These are phyloP conservation scores for Xiphophorus maculatus DNA, from an alignment of 2,113 vertebrate genomes.

Conservation along the genomic window DNA sequence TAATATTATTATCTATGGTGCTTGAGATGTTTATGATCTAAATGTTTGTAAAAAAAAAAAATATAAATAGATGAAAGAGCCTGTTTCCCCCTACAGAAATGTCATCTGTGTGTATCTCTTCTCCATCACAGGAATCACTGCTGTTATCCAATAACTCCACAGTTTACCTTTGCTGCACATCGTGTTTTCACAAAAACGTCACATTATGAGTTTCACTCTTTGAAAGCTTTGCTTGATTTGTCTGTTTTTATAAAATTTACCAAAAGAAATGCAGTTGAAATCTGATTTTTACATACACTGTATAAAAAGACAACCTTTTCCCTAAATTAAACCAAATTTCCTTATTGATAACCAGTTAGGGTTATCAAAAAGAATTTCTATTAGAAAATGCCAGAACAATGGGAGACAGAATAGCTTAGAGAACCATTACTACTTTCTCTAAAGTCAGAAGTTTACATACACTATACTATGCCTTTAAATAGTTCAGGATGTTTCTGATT, in stretches of 20 bases:
- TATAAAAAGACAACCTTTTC: not conserved
- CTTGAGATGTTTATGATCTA: conserved; percentile 83
- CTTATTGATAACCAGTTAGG: not conserved
- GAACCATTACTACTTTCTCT: not conserved
- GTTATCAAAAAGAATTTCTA: too few relatives aligned
- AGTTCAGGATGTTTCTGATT: not conserved
- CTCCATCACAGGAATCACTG: conserved; percentile 53
- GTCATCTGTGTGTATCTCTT: conserved; percentile 68
- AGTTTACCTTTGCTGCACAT: conserved; percentile 4
- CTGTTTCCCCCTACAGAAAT: conserved; percentile 63
- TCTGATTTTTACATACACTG: not conserved
- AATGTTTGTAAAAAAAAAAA: conserved; percentile 75
- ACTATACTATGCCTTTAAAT: not conserved
- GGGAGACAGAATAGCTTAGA: not conserved
- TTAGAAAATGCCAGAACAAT: not conserved
- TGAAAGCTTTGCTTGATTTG: not conserved
- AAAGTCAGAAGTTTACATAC: not conserved
- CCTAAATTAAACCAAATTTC: not conserved
- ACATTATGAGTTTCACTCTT: not conserved
- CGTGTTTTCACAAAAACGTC: not conserved
- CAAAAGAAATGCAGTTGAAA: not conserved
- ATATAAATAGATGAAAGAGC: conserved; percentile 72
- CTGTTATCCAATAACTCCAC: conserved; percentile 21
- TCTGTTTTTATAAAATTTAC: not conserved
- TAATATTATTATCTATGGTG: conserved; percentile 81